A percentile compares a stretch with the other conserved stretches of the same genome.
phyloP scores from a whole-genome alignment of 1,140 invertebrate species.

The Papilio dardanus region DNA sequence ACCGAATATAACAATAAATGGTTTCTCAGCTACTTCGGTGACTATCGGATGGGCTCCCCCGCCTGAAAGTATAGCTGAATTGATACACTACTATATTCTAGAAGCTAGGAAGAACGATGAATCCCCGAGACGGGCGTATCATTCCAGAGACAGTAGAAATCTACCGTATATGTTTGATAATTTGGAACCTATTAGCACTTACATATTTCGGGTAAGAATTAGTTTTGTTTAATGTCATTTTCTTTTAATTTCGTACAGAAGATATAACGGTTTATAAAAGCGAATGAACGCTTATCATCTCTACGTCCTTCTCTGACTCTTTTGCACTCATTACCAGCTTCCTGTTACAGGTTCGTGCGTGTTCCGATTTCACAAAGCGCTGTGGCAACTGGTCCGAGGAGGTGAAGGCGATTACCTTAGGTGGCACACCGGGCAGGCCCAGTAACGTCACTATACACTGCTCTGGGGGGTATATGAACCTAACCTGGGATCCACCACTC shows the following conservation, averaged over 20 bases:
- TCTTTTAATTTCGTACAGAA: no score
- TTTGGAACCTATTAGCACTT: constrained; percentile 89
- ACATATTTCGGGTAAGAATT: constrained; percentile 86
- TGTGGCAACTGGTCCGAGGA: constrained; percentile 89
- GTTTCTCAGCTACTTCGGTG: constrained; percentile 89
- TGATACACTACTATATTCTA: constrained; percentile 90
- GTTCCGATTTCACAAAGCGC: constrained; percentile 88
- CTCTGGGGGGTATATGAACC: constrained; percentile 84
- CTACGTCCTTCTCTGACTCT: no score
- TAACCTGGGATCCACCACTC: constrained; percentile 87
- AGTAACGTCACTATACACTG: constrained; percentile 86
- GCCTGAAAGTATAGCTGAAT: constrained; percentile 85
- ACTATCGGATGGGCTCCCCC: constrained; percentile 90
- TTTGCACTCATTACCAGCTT: background rate
- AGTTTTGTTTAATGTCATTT: constrained; percentile 34
- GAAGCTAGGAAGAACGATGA: constrained; percentile 84
- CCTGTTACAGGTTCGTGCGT: constrained; percentile 85
- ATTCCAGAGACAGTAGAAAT: constrained; percentile 85
- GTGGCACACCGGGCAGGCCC: constrained; percentile 86
- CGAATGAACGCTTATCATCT: no score
- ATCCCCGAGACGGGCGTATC: constrained; percentile 84
- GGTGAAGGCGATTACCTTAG: constrained; percentile 90
- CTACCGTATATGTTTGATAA: constrained; percentile 89
- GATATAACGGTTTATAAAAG: no score
- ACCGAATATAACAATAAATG: constrained; percentile 89